Conservation (phyloP, 23 tunicate species). For the Aplidium turbinatum region DNA sequence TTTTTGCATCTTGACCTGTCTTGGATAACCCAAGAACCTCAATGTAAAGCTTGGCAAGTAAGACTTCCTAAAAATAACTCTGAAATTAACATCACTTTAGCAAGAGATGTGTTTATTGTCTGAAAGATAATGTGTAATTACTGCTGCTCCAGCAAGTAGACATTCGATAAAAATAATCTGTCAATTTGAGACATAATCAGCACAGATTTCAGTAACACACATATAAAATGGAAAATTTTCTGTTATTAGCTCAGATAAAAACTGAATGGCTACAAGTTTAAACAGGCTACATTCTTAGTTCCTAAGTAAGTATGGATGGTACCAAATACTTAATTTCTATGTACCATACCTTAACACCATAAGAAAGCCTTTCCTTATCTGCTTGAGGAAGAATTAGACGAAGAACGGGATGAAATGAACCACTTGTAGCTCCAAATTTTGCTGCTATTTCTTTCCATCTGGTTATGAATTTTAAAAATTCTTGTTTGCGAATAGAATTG, state of each 20-base stretch:
- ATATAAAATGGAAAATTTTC: no score
- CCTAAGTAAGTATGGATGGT: background rate
- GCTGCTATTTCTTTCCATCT: constrained; percentile 54
- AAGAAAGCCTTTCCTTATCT: constrained; percentile 72
- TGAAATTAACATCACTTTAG: no score
- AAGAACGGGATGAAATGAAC: constrained; percentile 67
- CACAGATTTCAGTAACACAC: no score
- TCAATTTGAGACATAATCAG: background rate
- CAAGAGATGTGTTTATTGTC: no score
- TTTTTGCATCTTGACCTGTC: constrained; percentile 76
- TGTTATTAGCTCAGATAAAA: no score
- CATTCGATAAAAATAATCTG: background rate
- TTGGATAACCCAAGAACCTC: constrained; percentile 57
- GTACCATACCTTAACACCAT: constrained; percentile 83
- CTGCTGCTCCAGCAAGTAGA: no score
- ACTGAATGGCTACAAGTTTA: background rate
- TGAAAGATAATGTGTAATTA: no score
- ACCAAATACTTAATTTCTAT: background rate
- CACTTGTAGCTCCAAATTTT: constrained; percentile 17
- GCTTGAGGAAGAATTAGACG: constrained; percentile 69
- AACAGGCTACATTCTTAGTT: background rate
- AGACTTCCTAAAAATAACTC: constrained; percentile 51
- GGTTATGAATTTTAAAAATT: constrained; percentile 43
- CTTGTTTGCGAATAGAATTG: constrained; percentile 39
- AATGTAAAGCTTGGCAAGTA: constrained; percentile 75